Evolutionary conservation across 2,797 vertebrate genomes (phyloP).

Genomic region (Halcyon chelicuti): DNA sequence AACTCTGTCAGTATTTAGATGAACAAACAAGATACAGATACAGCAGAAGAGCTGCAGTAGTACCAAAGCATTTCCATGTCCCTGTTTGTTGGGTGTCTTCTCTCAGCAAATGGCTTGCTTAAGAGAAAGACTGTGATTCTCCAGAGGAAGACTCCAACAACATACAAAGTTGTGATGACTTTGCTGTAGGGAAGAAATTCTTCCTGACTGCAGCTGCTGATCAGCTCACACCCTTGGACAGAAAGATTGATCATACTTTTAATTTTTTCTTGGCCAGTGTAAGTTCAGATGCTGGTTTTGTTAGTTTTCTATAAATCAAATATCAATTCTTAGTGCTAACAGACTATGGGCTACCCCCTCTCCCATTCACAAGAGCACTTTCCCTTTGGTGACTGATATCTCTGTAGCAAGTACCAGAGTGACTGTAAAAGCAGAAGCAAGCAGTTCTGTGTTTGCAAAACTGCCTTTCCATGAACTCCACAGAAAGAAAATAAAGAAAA

Average conservation of each 20-base stretch:
- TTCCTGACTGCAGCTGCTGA: background rate
- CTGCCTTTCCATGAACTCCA: background rate
- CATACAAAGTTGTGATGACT: background rate
- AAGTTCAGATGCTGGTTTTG: background rate
- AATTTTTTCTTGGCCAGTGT: background rate
- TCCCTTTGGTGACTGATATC: background rate
- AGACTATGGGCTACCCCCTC: background rate
- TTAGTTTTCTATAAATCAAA: background rate
- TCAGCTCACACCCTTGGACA: background rate
- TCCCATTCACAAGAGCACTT: background rate
- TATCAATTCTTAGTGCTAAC: background rate
- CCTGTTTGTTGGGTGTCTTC: background rate
- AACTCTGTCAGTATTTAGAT: background rate
- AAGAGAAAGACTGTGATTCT: background rate
- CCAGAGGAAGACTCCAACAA: background rate
- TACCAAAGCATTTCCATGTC: background rate
- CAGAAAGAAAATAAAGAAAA: background rate
- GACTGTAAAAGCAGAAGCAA: background rate
- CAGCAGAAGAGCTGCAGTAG: background rate
- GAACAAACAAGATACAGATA: background rate
- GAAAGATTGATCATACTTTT: background rate
- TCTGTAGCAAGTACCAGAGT: background rate
- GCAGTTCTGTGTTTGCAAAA: background rate
- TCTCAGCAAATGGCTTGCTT: background rate
- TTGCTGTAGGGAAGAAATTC: background rate